Evolutionary conservation across 2,113 vertebrate species (phyloP), one percentile per base, ranked within the genome.

Genomic region (Pyrgilauda ruficollis): DNA sequence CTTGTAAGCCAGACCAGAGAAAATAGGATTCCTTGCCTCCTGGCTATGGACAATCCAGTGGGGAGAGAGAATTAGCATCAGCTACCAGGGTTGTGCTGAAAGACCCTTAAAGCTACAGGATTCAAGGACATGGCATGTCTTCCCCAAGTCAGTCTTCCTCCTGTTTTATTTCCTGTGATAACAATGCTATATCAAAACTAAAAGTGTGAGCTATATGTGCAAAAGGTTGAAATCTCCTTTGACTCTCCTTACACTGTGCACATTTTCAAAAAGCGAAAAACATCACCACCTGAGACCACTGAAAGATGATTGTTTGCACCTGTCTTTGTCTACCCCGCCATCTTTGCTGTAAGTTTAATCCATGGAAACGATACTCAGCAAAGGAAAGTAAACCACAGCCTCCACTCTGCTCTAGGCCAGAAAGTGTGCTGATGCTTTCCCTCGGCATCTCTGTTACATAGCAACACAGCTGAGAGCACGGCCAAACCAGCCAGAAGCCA

Each of bases 251-350:
- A 56, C 15, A 49, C 9, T 3, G 3, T 33, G 27, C 7, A 31
- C 4, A 18, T 69, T 70, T 80, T 58, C 35, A 73, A 64, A 72
- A 63, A 63, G 28, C 9, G 7, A 66, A 35, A 53, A 46, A 18
- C 2, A 0, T 15, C 49, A 59, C 37, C 24, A 44, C 14, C 1
- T 1, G 3, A 30, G 14, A 56, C 20, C 53, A 55, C 53, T 41
- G 20, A n/a, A 82, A 67, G 23, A n/a, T 22, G 13, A 22, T 58
- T 72, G 15, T n/a, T 35, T 52, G 14, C 12, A 66, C 16, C 52
- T 35, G 17, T 15, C 44, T 74, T 64, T n/a, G 9, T 52, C 47
- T 37, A 63, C 20, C 11, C 18, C 33, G 2, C 23, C 35, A 24
- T 27, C 63, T 47, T 59, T 37, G 13, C 24, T 67, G 3, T 9